These are phyloP conservation scores for Triplophysa siluroides DNA, from an alignment of 2,113 vertebrate species.

Conservation along the genomic window DNA sequence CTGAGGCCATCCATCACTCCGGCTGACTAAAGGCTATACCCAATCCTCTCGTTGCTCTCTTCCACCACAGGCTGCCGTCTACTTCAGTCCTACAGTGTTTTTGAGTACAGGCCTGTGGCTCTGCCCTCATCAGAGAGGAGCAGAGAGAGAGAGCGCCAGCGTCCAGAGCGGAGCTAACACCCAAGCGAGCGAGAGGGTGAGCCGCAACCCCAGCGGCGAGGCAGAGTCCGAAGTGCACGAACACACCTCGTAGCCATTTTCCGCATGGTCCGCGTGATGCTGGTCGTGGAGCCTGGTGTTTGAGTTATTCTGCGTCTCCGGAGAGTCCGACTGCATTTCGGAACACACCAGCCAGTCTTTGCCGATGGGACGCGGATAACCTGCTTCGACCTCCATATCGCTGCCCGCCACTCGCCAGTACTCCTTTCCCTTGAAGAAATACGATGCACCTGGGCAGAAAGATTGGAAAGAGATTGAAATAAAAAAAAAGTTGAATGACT, in stretches of 20 bases:
- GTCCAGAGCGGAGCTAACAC: slow-evolving; percentile 69
- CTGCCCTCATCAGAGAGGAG: slow-evolving; percentile 71
- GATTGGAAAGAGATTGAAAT: not conserved
- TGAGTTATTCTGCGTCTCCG: slow-evolving; percentile 66
- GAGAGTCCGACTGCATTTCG: slow-evolving; percentile 79
- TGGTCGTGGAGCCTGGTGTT: slow-evolving; percentile 72
- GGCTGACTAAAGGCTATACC: slow-evolving; percentile 2
- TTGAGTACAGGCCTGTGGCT: slow-evolving; percentile 46
- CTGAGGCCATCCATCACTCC: not conserved
- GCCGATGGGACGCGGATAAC: slow-evolving; percentile 84
- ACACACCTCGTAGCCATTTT: slow-evolving; percentile 87
- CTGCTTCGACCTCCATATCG: slow-evolving; percentile 80
- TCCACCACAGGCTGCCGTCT: slow-evolving; percentile 37
- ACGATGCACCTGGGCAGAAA: slow-evolving; percentile 81
- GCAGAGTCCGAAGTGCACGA: slow-evolving; percentile 82
- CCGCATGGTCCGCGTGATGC: slow-evolving; percentile 75
- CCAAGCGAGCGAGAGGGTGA: slow-evolving; percentile 53
- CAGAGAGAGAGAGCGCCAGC: slow-evolving; percentile 53
- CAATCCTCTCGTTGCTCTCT: slow-evolving; percentile 18
- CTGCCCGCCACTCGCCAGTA: slow-evolving; percentile 92
- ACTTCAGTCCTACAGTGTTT: slow-evolving; percentile 30
- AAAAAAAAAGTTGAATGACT: slow-evolving; percentile 8
- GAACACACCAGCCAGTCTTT: slow-evolving; percentile 92
- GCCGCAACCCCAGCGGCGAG: slow-evolving; percentile 31
- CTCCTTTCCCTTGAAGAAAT: slow-evolving; percentile 92